phyloP scores from a whole-genome alignment of 2,888 invertebrate genomes.

The Phorcus lineatus region DNA sequence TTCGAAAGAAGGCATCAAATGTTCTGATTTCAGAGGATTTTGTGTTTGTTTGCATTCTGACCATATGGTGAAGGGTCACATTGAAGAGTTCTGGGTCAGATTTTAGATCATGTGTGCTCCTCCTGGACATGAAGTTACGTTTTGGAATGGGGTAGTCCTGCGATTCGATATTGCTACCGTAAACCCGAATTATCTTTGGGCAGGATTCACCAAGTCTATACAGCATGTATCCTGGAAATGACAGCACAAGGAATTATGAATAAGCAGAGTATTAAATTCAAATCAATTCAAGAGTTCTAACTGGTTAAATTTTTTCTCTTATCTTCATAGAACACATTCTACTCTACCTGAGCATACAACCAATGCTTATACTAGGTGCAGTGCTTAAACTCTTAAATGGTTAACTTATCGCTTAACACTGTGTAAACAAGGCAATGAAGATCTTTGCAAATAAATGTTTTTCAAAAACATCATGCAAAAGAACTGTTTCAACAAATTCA shows the following conservation, averaged over 20 bases:
- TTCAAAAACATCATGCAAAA: too few species aligned
- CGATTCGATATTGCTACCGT: slow-evolving; percentile 58
- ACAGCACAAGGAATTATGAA: not conserved
- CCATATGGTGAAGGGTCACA: slow-evolving; percentile 54
- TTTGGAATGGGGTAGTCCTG: slow-evolving; percentile 66
- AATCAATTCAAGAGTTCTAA: too few species aligned
- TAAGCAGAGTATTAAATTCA: too few species aligned
- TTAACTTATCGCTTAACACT: too few species aligned
- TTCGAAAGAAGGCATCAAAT: slow-evolving; percentile 37
- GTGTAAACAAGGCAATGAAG: too few species aligned
- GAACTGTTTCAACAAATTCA: too few species aligned
- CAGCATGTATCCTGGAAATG: slow-evolving; percentile 42
- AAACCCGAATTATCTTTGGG: slow-evolving; percentile 64
- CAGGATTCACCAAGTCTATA: slow-evolving; percentile 40
- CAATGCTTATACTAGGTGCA: too few species aligned
- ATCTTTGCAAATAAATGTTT: too few species aligned
- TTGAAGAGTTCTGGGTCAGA: slow-evolving; percentile 34
- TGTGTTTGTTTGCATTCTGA: slow-evolving; percentile 40
- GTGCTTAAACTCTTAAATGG: too few species aligned
- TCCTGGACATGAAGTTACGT: slow-evolving; percentile 42
- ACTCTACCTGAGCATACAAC: too few species aligned
- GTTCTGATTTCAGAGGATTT: slow-evolving; percentile 33
- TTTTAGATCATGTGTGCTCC: slow-evolving; percentile 33
- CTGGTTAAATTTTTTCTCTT: too few species aligned
- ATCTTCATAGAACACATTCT: too few species aligned